Evolutionary conservation across 2,797 vertebrate genomes (phyloP), one percentile per base, ranked within the genome.

Genomic region (Benthosema pterotum): DNA sequence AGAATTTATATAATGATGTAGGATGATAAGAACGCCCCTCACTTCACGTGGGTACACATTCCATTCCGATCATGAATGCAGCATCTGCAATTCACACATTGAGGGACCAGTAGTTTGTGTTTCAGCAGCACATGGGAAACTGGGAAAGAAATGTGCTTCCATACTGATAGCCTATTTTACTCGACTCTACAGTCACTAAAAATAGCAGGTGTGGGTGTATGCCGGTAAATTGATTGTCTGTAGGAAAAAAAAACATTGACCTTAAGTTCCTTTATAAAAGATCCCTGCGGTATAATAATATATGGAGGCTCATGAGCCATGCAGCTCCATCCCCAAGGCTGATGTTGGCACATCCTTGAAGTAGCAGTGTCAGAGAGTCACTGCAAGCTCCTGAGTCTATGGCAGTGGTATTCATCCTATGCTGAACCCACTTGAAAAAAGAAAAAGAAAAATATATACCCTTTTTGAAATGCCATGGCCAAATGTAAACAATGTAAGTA

Each of bases 371-470:
- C 59, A 62, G 71, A 62, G 71, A 69, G 63, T 67, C 65, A 77
- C 82, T 5, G 56, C 17, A 17, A 86, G 83, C 73, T 63, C 75
- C 81, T 84, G 83, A 89, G 79, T 88, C 83, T 87, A 83, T 88
- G 83, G 82, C 81, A 87, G 83, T 32, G 28, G 28, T 32, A 0
- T 7, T 32, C 5, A 32, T 6, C 5, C 28, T 32, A 6, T 32
- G 6, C 28, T 32, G 28, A 7, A 32, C 28, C 28, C 28, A 32
- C 28, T 32, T 32, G 28, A 32, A 32, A 25, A 25, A 25, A 25
- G 3, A 25, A 25, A 25, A 3, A 25, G 5, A 25, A 3, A 25
- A 1, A 1, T 25, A 25, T 1, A 2, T 25, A 1, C 5, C 5
- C 5, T 25, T 25, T 25, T 25, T 25, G 22, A 3, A 25, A 25